phyloP scores from a whole-genome alignment of 2,797 vertebrate species.

The Gobio occitaniae region DNA sequence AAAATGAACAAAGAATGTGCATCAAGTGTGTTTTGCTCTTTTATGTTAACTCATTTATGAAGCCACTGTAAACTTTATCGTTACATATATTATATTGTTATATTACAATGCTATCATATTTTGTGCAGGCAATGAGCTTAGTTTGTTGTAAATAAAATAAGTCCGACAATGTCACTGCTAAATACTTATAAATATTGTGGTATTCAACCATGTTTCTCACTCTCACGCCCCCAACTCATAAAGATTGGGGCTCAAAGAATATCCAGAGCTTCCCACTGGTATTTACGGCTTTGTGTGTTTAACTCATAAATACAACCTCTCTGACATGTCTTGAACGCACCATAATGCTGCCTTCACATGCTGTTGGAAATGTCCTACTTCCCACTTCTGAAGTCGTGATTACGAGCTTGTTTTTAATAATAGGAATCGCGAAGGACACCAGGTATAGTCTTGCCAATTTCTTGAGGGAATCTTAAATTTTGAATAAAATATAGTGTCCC shows the following conservation, averaged over 20 bases:
- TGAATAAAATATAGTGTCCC: not conserved
- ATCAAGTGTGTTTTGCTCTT: not conserved
- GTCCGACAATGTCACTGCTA: not conserved
- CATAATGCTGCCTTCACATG: not conserved
- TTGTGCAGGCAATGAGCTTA: too few species aligned
- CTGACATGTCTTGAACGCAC: too few species aligned
- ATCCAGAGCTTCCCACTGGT: too few species aligned
- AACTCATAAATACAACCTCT: too few species aligned
- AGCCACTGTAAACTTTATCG: too few species aligned
- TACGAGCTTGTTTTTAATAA: not conserved
- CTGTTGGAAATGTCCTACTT: not conserved
- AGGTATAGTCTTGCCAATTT: not conserved
- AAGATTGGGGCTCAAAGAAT: too few species aligned
- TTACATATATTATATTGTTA: too few species aligned
- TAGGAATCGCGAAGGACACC: not conserved
- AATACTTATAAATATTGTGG: too few species aligned
- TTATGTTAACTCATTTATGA: too few species aligned
- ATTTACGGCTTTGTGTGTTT: too few species aligned
- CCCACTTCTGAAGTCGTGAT: not conserved
- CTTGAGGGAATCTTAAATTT: not conserved
- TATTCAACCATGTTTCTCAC: too few species aligned
- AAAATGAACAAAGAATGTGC: not conserved
- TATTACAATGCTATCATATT: not conserved
- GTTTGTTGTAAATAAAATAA: not conserved
- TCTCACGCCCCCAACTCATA: too few species aligned